Evolutionary conservation across 1,140 invertebrate genomes (phyloP).

Genomic region (Bilobella aurantiaca): DNA sequence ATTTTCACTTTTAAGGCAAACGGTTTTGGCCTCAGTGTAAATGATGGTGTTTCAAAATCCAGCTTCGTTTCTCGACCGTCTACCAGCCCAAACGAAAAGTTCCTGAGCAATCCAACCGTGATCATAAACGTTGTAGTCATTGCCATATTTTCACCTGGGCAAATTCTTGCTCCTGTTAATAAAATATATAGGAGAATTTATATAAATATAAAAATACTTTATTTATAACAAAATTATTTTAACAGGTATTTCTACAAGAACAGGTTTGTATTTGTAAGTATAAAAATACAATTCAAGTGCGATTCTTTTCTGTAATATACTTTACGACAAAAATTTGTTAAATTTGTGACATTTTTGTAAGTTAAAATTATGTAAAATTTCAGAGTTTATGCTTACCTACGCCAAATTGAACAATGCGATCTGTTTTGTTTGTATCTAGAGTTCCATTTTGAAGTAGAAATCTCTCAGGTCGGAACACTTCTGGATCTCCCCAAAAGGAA

Average conservation of each 20-base stretch:
- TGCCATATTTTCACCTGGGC: neutral
- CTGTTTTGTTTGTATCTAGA: neutral
- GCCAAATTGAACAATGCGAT: neutral
- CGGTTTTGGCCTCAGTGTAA: neutral
- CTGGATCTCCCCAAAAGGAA: neutral
- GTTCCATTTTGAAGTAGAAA: neutral
- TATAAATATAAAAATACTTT: neutral
- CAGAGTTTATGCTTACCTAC: neutral
- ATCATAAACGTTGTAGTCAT: neutral
- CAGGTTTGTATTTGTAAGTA: no score
- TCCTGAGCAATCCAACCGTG: neutral
- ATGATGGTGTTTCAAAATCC: neutral
- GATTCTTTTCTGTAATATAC: no score
- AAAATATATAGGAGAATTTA: neutral
- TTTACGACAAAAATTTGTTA: no score
- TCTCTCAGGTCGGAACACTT: neutral
- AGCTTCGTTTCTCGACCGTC: neutral
- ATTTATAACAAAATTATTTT: no score
- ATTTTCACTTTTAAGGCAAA: neutral
- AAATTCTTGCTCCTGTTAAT: neutral
- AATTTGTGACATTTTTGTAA: no score
- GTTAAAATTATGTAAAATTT: no score
- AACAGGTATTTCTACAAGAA: no score
- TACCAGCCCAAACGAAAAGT: neutral
- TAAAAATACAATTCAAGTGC: no score